A percentile compares a stretch with the other conserved stretches of the same genome.
Evolutionary conservation across 2,888 invertebrate species (phyloP).

Genomic region (Cryptophagus acutangulus): DNA sequence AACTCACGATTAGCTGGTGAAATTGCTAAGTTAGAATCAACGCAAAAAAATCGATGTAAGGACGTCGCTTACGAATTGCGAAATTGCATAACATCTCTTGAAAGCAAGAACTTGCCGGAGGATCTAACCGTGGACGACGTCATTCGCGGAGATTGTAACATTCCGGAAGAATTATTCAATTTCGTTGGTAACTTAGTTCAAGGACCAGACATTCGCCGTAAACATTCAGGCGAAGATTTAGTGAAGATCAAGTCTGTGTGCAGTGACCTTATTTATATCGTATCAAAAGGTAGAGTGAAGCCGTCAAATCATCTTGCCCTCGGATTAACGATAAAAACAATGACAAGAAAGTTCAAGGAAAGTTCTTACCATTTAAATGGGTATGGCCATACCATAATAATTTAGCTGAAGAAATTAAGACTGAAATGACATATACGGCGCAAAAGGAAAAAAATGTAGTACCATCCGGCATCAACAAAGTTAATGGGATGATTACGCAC

Average conservation of each 20-base stretch:
- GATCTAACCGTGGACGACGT: neutral
- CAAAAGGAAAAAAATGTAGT: conserved; percentile 24
- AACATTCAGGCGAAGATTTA: neutral
- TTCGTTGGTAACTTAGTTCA: neutral
- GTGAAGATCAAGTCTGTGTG: too few relatives aligned
- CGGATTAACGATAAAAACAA: conserved; percentile 30
- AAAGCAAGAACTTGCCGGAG: too few relatives aligned
- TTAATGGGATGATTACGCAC: conserved; percentile 26
- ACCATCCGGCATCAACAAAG: conserved; percentile 29
- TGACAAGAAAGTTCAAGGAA: conserved; percentile 31
- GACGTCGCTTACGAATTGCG: neutral
- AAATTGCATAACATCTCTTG: neutral
- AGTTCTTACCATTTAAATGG: conserved; percentile 32
- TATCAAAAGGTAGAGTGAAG: conserved; percentile 30
- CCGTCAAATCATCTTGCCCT: too few relatives aligned
- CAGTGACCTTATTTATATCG: conserved; percentile 29
- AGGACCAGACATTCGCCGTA: conserved; percentile 1
- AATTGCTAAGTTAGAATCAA: neutral
- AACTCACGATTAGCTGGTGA: neutral
- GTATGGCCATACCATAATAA: conserved; percentile 34
- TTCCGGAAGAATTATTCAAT: neutral
- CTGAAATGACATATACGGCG: conserved; percentile 26
- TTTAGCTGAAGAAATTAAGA: conserved; percentile 36
- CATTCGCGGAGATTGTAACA: neutral
- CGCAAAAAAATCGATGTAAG: neutral